Conservation (phyloP, 1,140 invertebrate genomes). For the Calephelis nemesis region DNA sequence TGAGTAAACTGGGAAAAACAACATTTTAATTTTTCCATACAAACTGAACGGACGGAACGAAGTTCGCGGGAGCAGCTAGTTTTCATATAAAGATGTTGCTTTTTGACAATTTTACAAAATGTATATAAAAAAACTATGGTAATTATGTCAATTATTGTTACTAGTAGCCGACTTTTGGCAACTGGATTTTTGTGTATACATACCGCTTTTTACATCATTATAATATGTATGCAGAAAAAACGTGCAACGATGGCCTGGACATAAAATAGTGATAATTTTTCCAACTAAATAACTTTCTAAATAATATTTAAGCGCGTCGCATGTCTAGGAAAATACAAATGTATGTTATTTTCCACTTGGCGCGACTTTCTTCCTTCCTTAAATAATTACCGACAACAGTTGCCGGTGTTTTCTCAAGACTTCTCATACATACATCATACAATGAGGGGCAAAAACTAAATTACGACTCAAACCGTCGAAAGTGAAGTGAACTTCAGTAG, state of each 20-base stretch:
- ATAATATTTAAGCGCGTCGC: background rate
- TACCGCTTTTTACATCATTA: too few species aligned
- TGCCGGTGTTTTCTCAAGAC: conserved; percentile 3
- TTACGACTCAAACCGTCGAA: conserved; percentile 11
- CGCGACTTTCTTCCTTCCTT: conserved; percentile 14
- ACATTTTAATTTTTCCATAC: too few species aligned
- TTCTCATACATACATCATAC: conserved; percentile 3
- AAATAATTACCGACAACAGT: conserved; percentile 13
- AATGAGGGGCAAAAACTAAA: conserved; percentile 14
- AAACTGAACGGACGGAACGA: too few species aligned
- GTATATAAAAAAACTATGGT: too few species aligned
- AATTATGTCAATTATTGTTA: too few species aligned
- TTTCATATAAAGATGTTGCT: too few species aligned
- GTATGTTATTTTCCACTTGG: conserved; percentile 16
- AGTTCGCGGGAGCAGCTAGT: too few species aligned
- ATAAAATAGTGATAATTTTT: background rate
- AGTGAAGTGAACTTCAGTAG: conserved; percentile 9
- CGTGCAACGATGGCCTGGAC: background rate
- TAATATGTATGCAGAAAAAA: too few species aligned
- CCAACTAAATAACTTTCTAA: conserved; percentile 12
- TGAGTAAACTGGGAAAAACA: too few species aligned
- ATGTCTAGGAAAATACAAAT: conserved; percentile 11
- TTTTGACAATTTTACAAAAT: too few species aligned
- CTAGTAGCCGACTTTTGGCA: too few species aligned
- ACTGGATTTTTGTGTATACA: too few species aligned